These are phyloP conservation scores for Micromys minutus DNA, from an alignment of 2,113 vertebrate genomes.

Conservation along the genomic window DNA sequence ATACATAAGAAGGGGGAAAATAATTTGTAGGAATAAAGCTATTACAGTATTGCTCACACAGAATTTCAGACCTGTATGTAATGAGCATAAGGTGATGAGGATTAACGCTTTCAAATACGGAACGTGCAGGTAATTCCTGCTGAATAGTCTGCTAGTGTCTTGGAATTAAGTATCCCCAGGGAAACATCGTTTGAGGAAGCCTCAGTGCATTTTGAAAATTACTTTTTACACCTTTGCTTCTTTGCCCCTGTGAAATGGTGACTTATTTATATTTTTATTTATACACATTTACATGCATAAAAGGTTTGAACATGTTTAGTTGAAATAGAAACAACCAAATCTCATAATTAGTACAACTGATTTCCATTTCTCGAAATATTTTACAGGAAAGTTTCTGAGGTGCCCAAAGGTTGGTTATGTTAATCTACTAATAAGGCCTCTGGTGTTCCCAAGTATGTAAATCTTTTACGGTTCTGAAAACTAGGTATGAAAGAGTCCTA, in stretches of 20 bases:
- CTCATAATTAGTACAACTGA: not conserved
- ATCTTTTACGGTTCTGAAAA: not conserved
- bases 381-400: not conserved
- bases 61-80: not conserved
- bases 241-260: not conserved
- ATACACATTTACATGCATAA: not conserved
- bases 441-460: not conserved
- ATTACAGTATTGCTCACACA: not conserved
- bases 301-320: not conserved
- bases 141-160: not conserved
- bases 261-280: constrained; percentile 11
- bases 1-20: not conserved
- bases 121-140: not conserved
- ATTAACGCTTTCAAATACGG: not conserved
- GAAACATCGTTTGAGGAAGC: not conserved
- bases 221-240: not conserved
- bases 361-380: not conserved
- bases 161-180: not conserved
- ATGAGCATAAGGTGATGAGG: not conserved
- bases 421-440: not conserved
- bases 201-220: not conserved
- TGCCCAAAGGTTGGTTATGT: not conserved
- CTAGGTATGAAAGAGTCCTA: not conserved
- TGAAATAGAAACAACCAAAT: not conserved
- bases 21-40: not conserved